phyloP scores from a whole-genome alignment of 64 coral and sea anemone species.

The Exaiptasia diaphana region DNA sequence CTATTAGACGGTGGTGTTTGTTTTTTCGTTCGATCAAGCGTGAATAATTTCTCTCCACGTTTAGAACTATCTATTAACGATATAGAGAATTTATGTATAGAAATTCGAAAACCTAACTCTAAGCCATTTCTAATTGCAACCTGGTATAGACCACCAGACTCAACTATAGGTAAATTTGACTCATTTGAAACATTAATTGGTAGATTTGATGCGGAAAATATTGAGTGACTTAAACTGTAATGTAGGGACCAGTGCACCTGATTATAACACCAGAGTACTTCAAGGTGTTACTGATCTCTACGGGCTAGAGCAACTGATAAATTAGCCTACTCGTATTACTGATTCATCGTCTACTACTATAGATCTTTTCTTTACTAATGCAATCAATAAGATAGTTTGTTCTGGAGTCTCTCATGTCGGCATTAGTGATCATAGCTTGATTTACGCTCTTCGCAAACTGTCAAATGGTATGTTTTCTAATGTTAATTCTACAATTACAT shows the following conservation, averaged over 20 bases:
- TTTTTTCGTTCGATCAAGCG: constrained; percentile 15
- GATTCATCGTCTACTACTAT: constrained; percentile 27
- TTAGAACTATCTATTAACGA: constrained; percentile 26
- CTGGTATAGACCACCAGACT: constrained; percentile 25
- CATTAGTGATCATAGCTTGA: constrained; percentile 57
- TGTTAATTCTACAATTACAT: constrained; percentile 22
- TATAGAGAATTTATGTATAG: constrained; percentile 1
- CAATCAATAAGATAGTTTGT: constrained; percentile 4
- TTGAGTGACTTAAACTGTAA: constrained; percentile 67
- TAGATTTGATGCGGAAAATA: constrained; percentile 35
- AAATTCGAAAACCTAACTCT: constrained; percentile 13
- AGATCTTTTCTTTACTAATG: constrained; percentile 51
- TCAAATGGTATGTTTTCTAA: not conserved
- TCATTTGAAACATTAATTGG: too few relatives aligned
- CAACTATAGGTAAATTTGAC: too few relatives aligned
- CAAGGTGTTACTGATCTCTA: not conserved
- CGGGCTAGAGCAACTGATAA: constrained; percentile 32
- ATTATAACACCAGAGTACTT: constrained; percentile 20
- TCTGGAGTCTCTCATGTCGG: constrained; percentile 57
- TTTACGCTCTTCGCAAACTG: constrained; percentile 53
- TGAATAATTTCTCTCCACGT: constrained; percentile 7
- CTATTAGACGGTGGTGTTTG: constrained; percentile 57
- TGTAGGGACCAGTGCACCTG: not conserved
- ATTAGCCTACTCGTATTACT: constrained; percentile 48
- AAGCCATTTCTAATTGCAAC: constrained; percentile 25